Base-by-base conservation (phyloP, 2,888 invertebrate species). In the Coelinius sp. region DNA sequence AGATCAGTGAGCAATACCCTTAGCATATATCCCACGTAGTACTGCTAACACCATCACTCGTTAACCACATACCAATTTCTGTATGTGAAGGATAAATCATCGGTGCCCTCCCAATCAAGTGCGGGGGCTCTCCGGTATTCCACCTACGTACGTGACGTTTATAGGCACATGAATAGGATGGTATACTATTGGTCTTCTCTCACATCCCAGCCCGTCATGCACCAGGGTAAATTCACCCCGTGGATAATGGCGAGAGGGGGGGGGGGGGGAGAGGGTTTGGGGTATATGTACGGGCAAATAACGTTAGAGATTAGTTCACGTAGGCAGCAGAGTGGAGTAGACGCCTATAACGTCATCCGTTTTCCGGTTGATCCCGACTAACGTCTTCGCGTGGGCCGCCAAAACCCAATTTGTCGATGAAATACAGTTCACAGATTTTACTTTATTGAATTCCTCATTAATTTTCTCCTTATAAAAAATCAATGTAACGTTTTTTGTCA, bases 11-110 rank as follows among this genome's bases (percentile, higher is more conserved):
- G n/a, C n/a, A n/a, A n/a, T 17, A 49, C 5, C 46, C 20, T 49
- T 20, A 49, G 17, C 46, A 17, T 20, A 49, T n/a, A 8, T 4
- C 31, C 20, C 46, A 49, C 20, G 46, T 49, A 49, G 1, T 2
- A 2, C 17, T 14, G 46, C 41, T 49, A 49, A 49, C 46, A 49
- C 46, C 46, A 49, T 49, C 46, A 20, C 17, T 20, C 46, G 35
- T 59, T 59, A 25, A 59, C 35, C 59, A 35, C 31, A 59, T 25
- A 53, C 12, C 27, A 25, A 53, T 59, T 59, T 31, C 35, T 59
- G 31, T 20, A 59, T 59, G 59, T 59, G 25, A 35, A 59, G 17
- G 59, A 59, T 59, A 59, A 59, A 59, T 59, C 59, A 59, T 59
- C 35, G 25, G 31, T 59, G 59, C 22, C 59, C 31, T 59, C 35